Evolutionary conservation across 2,797 vertebrate genomes (phyloP).

Genomic region (Paguma larvata): DNA sequence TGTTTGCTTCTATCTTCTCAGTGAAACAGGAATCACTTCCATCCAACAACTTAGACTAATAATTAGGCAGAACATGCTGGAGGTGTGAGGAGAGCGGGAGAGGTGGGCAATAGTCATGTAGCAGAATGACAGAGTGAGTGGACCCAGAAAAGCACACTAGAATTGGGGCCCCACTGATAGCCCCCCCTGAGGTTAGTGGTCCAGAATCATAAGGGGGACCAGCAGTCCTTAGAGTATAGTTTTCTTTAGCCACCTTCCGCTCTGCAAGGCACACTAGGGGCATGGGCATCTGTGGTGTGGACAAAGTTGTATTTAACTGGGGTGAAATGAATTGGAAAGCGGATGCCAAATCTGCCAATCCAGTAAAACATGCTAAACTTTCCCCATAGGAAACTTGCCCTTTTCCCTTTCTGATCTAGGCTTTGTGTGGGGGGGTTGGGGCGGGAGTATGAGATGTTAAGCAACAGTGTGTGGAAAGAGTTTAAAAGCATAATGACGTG

Average conservation of each 20-base stretch:
- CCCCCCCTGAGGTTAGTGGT: not conserved
- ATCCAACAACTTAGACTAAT: not conserved
- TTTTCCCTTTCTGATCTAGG: constrained; percentile 52
- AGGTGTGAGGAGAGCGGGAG: not conserved
- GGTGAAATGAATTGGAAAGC: not conserved
- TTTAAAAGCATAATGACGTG: constrained; percentile 17
- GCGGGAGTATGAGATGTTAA: constrained; percentile 12
- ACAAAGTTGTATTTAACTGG: not conserved
- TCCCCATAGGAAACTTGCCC: not conserved
- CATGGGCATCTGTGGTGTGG: not conserved
- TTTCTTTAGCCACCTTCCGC: not conserved
- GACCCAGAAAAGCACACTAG: not conserved
- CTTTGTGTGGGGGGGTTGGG: not conserved
- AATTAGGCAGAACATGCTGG: not conserved
- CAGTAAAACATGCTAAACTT: not conserved
- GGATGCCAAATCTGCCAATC: not conserved
- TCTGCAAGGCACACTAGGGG: not conserved
- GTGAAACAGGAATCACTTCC: not conserved
- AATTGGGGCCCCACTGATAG: no score
- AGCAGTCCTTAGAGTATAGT: rapidly evolving
- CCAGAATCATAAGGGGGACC: not conserved
- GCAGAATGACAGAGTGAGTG: not conserved
- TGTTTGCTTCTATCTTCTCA: not conserved
- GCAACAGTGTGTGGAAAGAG: not conserved
- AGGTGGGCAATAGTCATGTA: not conserved